phyloP scores from a whole-genome alignment of 2,797 vertebrate genomes.

The Neosilurus hyrtlii region DNA sequence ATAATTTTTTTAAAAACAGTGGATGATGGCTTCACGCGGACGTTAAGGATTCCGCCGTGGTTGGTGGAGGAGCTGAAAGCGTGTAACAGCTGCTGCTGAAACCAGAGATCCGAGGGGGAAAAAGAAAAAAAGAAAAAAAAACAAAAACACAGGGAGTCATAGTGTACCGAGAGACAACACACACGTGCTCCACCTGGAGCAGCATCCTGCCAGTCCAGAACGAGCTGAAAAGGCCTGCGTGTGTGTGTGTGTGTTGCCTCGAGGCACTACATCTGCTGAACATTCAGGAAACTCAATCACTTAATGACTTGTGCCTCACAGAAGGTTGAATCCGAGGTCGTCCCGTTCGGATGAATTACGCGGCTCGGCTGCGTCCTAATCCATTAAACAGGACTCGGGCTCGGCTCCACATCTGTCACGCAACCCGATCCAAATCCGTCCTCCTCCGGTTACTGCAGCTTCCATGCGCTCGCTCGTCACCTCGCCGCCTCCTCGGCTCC shows the following conservation, averaged over 20 bases:
- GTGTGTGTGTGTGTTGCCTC: slow-evolving; percentile 12
- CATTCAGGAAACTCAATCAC: slow-evolving; percentile 81
- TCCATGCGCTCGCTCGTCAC: background rate
- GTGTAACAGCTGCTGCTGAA: slow-evolving; percentile 19
- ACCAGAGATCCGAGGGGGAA: background rate
- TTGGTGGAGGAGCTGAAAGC: background rate
- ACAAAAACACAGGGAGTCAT: too few species aligned
- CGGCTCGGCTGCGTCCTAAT: slow-evolving; percentile 51
- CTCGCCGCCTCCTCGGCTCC: slow-evolving; percentile 8
- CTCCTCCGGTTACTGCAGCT: slow-evolving; percentile 41
- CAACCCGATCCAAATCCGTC: slow-evolving; percentile 64
- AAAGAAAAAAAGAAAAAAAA: background rate
- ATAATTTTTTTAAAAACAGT: background rate
- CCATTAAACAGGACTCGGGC: slow-evolving; percentile 56
- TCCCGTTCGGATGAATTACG: slow-evolving; percentile 42
- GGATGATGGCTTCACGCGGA: background rate
- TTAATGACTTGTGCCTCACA: slow-evolving; percentile 72
- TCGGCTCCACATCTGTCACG: slow-evolving; percentile 70
- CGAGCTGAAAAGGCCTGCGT: slow-evolving; percentile 18
- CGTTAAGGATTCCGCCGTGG: too few species aligned
- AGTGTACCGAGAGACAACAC: background rate
- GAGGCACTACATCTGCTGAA: slow-evolving; percentile 70
- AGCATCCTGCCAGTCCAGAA: background rate
- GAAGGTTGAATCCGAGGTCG: slow-evolving; percentile 58
- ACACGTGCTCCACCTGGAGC: slow-evolving; percentile 14